phyloP scores from a whole-genome alignment of 2,888 invertebrate species.

The Meteorus colon region DNA sequence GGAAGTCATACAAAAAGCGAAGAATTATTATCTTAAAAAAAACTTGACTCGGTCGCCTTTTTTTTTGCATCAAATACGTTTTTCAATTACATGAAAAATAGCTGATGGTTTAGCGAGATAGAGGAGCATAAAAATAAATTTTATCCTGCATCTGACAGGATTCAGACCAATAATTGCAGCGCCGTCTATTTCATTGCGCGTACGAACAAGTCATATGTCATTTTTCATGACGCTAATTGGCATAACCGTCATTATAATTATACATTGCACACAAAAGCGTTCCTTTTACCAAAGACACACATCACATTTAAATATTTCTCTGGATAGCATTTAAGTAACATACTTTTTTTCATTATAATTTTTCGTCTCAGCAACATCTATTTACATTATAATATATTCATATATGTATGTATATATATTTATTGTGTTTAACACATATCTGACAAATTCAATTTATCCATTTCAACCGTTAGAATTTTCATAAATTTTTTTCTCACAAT shows the following conservation, averaged over 20 bases:
- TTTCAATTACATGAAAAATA: not conserved
- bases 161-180: constrained; percentile 7
- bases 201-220: constrained; percentile 10
- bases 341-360: not conserved
- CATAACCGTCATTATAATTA: constrained; percentile 10
- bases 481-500: not conserved
- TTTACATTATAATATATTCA: constrained; percentile 2
- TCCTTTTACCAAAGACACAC: not conserved
- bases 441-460: not conserved
- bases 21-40: not conserved
- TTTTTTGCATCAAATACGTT: not conserved
- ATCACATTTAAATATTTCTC: not conserved
- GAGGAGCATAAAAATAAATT: constrained; percentile 12
- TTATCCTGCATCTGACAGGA: not conserved
- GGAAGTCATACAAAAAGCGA: not conserved
- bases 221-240: constrained; percentile 10
- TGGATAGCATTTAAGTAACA: not conserved
- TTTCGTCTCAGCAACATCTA: not conserved
- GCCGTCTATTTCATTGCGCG: constrained; percentile 6
- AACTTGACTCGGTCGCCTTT: not conserved
- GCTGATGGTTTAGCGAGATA: not conserved
- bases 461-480: not conserved
- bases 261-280: constrained; percentile 8
- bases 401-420: not conserved
- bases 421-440: not conserved